phyloP scores from a whole-genome alignment of 23 tunicate species.

The Styela clava region DNA sequence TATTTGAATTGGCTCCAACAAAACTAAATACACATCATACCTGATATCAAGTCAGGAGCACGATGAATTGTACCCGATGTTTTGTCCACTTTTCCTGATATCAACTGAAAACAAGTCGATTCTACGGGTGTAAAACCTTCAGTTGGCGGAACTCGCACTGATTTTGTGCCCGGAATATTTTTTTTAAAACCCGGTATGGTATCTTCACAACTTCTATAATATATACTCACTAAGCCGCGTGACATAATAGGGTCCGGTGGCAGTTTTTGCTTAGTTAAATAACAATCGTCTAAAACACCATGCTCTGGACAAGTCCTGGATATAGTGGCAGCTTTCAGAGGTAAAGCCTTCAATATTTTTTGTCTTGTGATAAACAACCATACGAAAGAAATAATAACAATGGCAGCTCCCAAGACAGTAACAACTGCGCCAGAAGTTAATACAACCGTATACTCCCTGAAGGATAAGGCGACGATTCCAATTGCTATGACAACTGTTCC shows the following conservation, averaged over 20 bases:
- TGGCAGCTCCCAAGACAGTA: neutral
- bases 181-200: constrained; percentile 6
- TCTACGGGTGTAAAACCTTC: constrained; percentile 2
- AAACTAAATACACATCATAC: too few species aligned
- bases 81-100: neutral
- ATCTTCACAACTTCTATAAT: constrained; percentile 9
- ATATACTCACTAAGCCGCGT: neutral
- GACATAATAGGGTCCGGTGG: constrained; percentile 9
- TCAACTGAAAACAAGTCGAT: constrained; percentile 13
- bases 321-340: neutral
- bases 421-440: neutral
- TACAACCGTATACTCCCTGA: neutral
- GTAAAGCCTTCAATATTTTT: neutral
- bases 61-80: neutral
- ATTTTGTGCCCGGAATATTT: neutral
- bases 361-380: constrained; percentile 6
- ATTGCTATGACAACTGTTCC: neutral
- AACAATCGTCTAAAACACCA: neutral
- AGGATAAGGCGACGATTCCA: neutral
- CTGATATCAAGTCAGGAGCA: neutral
- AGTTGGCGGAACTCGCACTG: constrained; percentile 7
- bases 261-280: neutral
- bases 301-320: neutral
- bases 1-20: too few species aligned
- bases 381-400: neutral